Conservation (phyloP, 1,140 invertebrate genomes). For the Neodiprion fabricii region DNA sequence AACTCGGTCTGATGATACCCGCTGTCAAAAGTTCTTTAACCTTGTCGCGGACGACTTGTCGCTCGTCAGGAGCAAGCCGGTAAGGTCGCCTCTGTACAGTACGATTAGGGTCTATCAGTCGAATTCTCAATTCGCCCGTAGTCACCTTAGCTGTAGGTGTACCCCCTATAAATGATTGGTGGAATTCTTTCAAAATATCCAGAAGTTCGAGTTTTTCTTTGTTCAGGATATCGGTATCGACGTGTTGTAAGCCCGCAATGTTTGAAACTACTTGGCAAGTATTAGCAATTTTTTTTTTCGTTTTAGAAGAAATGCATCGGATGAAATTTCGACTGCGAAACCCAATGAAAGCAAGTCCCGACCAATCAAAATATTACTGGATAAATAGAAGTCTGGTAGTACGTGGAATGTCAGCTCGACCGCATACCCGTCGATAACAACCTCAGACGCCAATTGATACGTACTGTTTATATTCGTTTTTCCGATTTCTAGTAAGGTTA, state of each 20-base stretch:
- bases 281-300: not conserved
- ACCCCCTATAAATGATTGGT: conserved; percentile 7
- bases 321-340: conserved; percentile 19
- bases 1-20: conserved; percentile 33
- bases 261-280: not conserved
- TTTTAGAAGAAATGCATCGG: conserved; percentile 12
- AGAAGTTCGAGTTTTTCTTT: not conserved
- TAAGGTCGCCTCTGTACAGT: conserved; percentile 28
- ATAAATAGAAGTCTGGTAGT: conserved; percentile 7
- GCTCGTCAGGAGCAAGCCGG: conserved; percentile 19
- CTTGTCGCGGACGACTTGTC: conserved; percentile 21
- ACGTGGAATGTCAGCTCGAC: conserved; percentile 19
- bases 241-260: not conserved
- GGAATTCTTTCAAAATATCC: conserved; percentile 3
- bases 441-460: conserved; percentile 14
- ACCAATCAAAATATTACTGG: conserved; percentile 19
- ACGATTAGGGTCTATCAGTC: conserved; percentile 17
- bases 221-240: conserved; percentile 4
- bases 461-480: conserved; percentile 10
- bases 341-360: conserved; percentile 23
- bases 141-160: conserved; percentile 10
- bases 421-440: not conserved
- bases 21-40: conserved; percentile 12
- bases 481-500: conserved; percentile 20
- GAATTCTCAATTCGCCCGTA: conserved; percentile 24